These are phyloP conservation scores for Acrocyrtus sp. DNA, from an alignment of 2,888 invertebrate genomes.

Conservation along the genomic window DNA sequence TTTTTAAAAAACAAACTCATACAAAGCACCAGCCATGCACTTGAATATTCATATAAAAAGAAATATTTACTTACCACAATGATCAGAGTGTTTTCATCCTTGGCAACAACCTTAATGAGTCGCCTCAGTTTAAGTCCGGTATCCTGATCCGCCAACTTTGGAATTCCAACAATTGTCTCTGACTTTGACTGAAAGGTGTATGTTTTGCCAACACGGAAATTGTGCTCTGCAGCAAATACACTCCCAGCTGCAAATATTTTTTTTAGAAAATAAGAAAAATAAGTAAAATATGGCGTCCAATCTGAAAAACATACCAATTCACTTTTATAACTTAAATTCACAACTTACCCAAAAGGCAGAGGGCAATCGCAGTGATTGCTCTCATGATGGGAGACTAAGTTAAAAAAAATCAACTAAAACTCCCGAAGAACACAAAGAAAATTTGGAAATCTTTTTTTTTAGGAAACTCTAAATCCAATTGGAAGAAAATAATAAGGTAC, in stretches of 20 bases:
- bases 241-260: slow-evolving; percentile 43
- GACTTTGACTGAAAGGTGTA: slow-evolving; percentile 36
- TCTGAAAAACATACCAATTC: not conserved
- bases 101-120: slow-evolving; percentile 11
- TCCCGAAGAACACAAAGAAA: too few species aligned
- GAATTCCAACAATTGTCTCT: slow-evolving; percentile 14
- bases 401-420: too few species aligned
- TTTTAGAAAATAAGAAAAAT: not conserved
- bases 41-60: too few species aligned
- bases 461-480: too few species aligned
- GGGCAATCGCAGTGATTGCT: slow-evolving; percentile 43
- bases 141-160: slow-evolving; percentile 30
- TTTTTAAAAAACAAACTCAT: too few species aligned
- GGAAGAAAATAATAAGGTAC: too few species aligned
- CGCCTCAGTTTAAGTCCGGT: slow-evolving; percentile 18
- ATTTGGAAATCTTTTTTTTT: too few species aligned
- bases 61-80: slow-evolving; percentile 26
- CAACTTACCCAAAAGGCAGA: slow-evolving; percentile 46
- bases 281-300: not conserved
- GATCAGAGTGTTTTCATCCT: slow-evolving; percentile 25
- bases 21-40: too few species aligned
- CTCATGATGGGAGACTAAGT: slow-evolving; percentile 40
- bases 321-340: not conserved
- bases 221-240: slow-evolving; percentile 45
- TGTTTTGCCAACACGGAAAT: slow-evolving; percentile 38